These are phyloP conservation scores for Eurois occulta DNA, from an alignment of 2,888 invertebrate species.

Conservation along the genomic window DNA sequence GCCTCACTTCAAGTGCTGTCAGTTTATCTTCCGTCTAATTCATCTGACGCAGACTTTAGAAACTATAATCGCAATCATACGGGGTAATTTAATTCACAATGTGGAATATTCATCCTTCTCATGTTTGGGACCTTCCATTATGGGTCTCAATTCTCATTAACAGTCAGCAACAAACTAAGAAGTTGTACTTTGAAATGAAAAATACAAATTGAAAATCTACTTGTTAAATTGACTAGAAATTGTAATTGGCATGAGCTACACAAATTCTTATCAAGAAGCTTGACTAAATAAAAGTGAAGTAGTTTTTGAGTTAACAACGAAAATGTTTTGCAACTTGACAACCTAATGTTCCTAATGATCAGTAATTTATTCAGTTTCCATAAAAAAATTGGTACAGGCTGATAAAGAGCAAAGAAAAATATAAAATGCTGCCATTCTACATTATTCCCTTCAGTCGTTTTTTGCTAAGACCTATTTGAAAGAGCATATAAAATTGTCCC, in stretches of 20 bases:
- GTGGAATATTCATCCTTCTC: background rate
- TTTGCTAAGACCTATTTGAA: background rate
- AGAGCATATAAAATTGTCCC: background rate
- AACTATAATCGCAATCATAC: background rate
- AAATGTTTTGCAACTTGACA: background rate
- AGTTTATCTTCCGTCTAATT: background rate
- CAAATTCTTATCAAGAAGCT: slow-evolving; percentile 14
- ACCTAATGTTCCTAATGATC: background rate
- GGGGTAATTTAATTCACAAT: background rate
- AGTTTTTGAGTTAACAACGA: background rate
- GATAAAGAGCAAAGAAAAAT: background rate
- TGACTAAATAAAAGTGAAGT: slow-evolving; percentile 6
- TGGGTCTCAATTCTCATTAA: background rate
- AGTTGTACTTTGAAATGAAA: background rate
- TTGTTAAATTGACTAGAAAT: slow-evolving; percentile 1
- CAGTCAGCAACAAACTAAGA: background rate
- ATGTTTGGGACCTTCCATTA: background rate
- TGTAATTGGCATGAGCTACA: background rate
- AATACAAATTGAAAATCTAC: slow-evolving; percentile 1
- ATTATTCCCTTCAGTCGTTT: background rate
- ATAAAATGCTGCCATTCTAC: background rate
- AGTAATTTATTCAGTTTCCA: background rate
- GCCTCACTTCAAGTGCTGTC: background rate
- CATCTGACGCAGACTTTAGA: background rate
- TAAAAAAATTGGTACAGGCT: background rate